Conservation (phyloP, 1,140 invertebrate genomes). For the Pogonomyrmex barbatus region DNA sequence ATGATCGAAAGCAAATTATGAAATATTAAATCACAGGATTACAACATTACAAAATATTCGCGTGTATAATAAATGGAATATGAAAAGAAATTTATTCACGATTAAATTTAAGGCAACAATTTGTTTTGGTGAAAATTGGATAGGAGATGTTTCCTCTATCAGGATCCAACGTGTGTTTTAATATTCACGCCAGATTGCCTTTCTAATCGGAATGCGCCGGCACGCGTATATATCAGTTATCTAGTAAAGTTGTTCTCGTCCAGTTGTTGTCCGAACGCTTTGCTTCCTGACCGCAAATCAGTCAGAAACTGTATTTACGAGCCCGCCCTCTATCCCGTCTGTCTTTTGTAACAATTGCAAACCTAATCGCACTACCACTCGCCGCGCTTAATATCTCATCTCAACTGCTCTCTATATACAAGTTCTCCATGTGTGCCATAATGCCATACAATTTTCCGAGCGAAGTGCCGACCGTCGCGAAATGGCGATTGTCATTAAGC, state of each 20-base stretch:
- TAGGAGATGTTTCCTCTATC: background rate
- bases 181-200: background rate
- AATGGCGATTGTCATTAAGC: slow-evolving; percentile 58
- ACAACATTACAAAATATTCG: background rate
- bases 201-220: background rate
- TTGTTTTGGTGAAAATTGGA: background rate
- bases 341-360: slow-evolving; percentile 12
- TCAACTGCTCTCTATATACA: background rate
- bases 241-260: background rate
- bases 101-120: background rate
- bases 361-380: background rate
- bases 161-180: background rate
- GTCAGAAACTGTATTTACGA: background rate
- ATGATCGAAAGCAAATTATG: background rate
- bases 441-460: slow-evolving; percentile 27
- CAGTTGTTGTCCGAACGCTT: background rate
- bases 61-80: background rate
- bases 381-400: background rate
- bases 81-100: background rate
- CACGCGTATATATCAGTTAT: background rate
- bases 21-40: background rate
- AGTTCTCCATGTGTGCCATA: background rate
- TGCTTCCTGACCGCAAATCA: background rate
- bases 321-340: background rate
- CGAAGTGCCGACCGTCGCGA: slow-evolving; percentile 25